phyloP scores from a whole-genome alignment of 1,140 invertebrate species.

The Trachelipus rathkii region DNA sequence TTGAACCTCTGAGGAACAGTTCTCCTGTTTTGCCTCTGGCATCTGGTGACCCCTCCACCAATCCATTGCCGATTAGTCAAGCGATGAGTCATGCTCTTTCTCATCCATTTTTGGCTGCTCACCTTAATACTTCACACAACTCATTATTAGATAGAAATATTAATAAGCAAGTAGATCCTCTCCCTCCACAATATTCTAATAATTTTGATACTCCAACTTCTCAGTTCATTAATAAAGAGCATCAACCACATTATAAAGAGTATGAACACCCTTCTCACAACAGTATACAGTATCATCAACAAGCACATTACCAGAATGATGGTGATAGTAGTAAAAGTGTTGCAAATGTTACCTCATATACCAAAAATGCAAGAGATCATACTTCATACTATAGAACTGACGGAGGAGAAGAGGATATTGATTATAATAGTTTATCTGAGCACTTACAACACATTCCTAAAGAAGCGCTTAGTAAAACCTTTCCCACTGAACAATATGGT shows the following conservation, averaged over 20 bases:
- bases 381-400: not conserved
- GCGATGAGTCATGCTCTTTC: conserved; percentile 45
- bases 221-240: not conserved
- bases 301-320: conserved; percentile 12
- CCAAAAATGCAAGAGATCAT: not conserved
- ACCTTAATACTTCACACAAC: conserved; percentile 36
- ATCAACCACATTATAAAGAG: conserved; percentile 1
- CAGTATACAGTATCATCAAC: conserved; percentile 8
- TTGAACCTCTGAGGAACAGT: conserved; percentile 26
- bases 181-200: not conserved
- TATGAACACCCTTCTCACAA: conserved; percentile 8
- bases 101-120: conserved; percentile 42
- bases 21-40: conserved; percentile 10
- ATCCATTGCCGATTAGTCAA: conserved; percentile 38
- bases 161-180: not conserved
- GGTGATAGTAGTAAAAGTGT: not conserved
- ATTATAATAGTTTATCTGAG: not conserved
- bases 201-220: not conserved
- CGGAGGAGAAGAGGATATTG: not conserved
- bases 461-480: conserved; percentile 14
- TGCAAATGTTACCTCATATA: not conserved
- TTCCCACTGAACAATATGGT: not conserved
- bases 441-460: conserved; percentile 30
- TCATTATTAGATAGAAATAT: not conserved
- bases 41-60: conserved; percentile 12